These are phyloP conservation scores for Ichneumoninae sp. DNA, from an alignment of 2,888 invertebrate genomes.

Conservation along the genomic window DNA sequence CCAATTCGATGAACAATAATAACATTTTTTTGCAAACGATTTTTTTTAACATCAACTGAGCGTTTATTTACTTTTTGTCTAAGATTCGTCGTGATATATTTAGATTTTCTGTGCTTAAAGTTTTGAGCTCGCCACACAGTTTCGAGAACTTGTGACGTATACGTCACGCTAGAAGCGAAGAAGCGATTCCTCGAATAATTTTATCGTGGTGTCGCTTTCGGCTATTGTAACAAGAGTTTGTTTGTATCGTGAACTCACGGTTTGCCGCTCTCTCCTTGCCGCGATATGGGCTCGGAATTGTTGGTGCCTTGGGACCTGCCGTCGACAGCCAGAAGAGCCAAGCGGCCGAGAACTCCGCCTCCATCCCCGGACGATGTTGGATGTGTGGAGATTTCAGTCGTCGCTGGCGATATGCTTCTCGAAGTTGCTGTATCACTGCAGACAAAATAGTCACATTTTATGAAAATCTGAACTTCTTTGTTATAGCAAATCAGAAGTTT, in stretches of 20 bases:
- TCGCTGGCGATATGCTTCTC: slow-evolving; percentile 20
- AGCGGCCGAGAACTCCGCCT: slow-evolving; percentile 70
- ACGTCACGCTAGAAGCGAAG: background rate
- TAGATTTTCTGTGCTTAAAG: background rate
- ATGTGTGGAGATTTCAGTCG: background rate
- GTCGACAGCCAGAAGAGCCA: slow-evolving; percentile 73
- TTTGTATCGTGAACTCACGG: slow-evolving; percentile 65
- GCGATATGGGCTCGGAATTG: slow-evolving; percentile 60
- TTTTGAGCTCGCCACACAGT: background rate
- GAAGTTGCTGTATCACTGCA: slow-evolving; percentile 29
- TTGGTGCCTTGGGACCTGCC: slow-evolving; percentile 61
- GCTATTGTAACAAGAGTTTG: background rate
- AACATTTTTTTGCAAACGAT: background rate
- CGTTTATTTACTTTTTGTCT: background rate
- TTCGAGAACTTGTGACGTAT: background rate
- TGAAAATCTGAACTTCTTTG: background rate
- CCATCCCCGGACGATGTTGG: slow-evolving; percentile 62
- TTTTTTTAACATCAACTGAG: background rate
- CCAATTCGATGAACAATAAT: background rate
- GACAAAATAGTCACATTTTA: background rate
- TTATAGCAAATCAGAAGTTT: background rate
- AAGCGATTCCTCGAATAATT: background rate
- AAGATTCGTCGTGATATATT: background rate
- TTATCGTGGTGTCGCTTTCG: background rate
- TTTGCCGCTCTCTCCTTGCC: slow-evolving; percentile 72